Percentiles rank a stretch among this genome's conserved stretches.
These are phyloP conservation scores for Ormyrus rosae DNA, from an alignment of 2,888 invertebrate species.

Conservation along the genomic window DNA sequence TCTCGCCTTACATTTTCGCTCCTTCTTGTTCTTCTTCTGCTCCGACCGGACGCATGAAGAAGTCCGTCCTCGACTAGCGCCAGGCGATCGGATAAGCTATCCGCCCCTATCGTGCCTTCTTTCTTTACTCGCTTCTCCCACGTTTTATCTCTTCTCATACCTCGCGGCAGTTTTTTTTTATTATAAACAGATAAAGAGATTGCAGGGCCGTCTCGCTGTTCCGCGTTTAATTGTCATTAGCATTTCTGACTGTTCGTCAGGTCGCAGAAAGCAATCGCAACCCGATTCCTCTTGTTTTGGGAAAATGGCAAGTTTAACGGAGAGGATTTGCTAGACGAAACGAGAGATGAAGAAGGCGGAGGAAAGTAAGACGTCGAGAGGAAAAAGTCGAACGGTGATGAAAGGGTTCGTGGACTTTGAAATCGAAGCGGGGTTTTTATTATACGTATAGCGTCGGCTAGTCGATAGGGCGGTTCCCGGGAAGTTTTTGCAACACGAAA, in stretches of 20 bases:
- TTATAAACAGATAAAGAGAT: too few species aligned
- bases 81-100: conserved; percentile 34
- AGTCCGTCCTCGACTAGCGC: conserved; percentile 2
- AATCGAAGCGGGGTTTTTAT: conserved; percentile 60
- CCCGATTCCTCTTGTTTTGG: not conserved
- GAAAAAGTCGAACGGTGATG: conserved; percentile 32
- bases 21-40: not conserved
- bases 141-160: not conserved
- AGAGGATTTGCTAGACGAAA: not conserved
- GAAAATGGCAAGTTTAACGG: not conserved
- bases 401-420: conserved; percentile 58
- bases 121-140: not conserved
- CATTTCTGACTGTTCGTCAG: not conserved
- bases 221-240: not conserved
- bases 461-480: conserved; percentile 29
- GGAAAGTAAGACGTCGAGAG: conserved; percentile 24
- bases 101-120: not conserved
- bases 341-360: conserved; percentile 13
- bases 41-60: conserved; percentile 1
- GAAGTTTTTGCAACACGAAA: not conserved
- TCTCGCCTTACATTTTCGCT: conserved; percentile 27
- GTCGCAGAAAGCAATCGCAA: too few species aligned
- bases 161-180: too few species aligned
- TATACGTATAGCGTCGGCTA: not conserved
- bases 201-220: too few species aligned